Evolutionary conservation across 92 coral and sea anemone genomes (phyloP).

Genomic region (Chrysogorgia sp.): DNA sequence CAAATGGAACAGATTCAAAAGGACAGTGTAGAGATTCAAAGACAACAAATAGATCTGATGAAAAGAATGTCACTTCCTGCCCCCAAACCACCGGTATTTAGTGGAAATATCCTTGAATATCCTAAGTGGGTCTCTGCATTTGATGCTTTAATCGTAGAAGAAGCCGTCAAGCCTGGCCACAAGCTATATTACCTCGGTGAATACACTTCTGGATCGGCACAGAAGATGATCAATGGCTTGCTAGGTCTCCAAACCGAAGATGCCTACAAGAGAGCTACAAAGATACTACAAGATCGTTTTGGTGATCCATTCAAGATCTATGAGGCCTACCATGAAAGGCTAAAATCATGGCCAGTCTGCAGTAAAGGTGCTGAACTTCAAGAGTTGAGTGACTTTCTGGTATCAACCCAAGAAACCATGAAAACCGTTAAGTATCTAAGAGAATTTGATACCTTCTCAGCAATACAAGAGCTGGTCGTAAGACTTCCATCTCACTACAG

Average conservation of each 20-base stretch:
- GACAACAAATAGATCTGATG: constrained; percentile 30
- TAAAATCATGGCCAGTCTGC: constrained; percentile 65
- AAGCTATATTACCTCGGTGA: constrained; percentile 65
- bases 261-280: constrained; percentile 69
- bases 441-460: constrained; percentile 65
- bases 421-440: constrained; percentile 69
- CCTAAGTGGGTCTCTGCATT: constrained; percentile 68
- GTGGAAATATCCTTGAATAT: too few relatives aligned
- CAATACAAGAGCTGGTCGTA: constrained; percentile 60
- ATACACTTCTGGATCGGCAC: constrained; percentile 50
- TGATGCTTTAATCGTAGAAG: constrained; percentile 62
- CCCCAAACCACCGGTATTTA: too few relatives aligned
- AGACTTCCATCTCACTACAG: constrained; percentile 57
- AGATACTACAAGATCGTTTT: constrained; percentile 62
- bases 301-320: constrained; percentile 69
- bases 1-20: constrained; percentile 9
- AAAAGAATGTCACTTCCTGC: constrained; percentile 29
- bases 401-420: constrained; percentile 75
- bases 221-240: constrained; percentile 31
- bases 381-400: constrained; percentile 65
- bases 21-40: constrained; percentile 24
- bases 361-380: constrained; percentile 32
- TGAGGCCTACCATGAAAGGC: constrained; percentile 40
- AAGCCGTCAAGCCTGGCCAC: constrained; percentile 53
- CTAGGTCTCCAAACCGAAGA: constrained; percentile 67